Conservation (phyloP, 2,888 invertebrate genomes). For the Amiota mariae region DNA sequence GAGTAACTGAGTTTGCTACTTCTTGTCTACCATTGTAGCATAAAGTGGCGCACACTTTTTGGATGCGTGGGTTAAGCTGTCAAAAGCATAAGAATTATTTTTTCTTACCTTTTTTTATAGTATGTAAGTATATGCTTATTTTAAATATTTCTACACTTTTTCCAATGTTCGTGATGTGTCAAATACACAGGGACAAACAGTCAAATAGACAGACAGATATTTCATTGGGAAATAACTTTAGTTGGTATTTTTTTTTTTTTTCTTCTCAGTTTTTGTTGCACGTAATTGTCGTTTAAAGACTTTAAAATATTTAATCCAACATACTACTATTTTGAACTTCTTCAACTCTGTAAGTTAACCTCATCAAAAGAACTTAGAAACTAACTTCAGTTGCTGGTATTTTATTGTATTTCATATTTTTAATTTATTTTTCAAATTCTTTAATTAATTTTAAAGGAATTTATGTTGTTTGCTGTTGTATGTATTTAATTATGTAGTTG, state of each 20-base stretch:
- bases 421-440: neutral
- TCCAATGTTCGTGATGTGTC: conserved; percentile 26
- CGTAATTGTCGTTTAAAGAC: conserved; percentile 22
- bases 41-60: neutral
- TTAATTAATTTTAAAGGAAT: conserved; percentile 23
- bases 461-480: neutral
- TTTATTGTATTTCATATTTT: neutral
- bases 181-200: neutral
- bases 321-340: neutral
- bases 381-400: neutral
- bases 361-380: neutral
- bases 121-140: too few relatives aligned
- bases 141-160: conserved; percentile 20
- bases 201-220: too few relatives aligned
- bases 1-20: neutral
- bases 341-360: neutral
- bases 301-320: conserved; percentile 12
- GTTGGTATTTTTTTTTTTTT: neutral
- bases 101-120: conserved; percentile 37
- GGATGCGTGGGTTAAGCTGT: conserved; percentile 63
- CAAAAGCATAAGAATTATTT: conserved; percentile 63
- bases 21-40: neutral
- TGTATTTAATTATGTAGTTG: neutral
- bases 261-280: conserved; percentile 5
- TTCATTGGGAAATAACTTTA: neutral